Conservation (phyloP, 2,888 invertebrate species). For the Chaetogeoica ovagalla region DNA sequence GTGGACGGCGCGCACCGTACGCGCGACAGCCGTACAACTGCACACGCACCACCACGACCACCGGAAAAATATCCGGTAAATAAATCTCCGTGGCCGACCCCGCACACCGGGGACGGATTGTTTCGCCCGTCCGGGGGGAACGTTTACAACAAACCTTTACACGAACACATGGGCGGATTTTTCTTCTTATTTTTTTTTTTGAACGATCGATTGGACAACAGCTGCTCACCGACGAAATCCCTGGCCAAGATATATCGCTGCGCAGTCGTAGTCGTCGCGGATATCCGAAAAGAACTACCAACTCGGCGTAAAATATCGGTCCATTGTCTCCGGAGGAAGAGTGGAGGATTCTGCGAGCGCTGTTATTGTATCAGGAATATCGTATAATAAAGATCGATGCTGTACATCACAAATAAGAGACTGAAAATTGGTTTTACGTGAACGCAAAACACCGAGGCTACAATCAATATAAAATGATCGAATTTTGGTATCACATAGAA, state of each 20-base stretch:
- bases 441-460: no score
- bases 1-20: neutral
- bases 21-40: neutral
- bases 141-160: neutral
- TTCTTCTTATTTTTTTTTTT: no score
- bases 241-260: conserved; percentile 4
- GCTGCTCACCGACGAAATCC: neutral
- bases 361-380: no score
- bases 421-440: no score
- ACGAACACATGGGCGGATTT: neutral
- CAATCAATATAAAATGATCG: no score
- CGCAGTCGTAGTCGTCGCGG: neutral
- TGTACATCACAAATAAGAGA: no score
- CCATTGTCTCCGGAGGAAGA: no score
- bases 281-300: neutral
- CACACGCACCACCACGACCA: neutral
- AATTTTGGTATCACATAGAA: no score
- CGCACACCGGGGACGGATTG: conserved; percentile 2
- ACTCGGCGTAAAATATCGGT: neutral
- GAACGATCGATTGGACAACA: neutral
- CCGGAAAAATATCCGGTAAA: neutral
- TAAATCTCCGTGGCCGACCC: neutral
- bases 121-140: conserved; percentile 11
- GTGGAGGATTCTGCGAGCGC: no score
- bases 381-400: no score